Percentiles rank a stretch among this genome's conserved stretches.
Conservation (phyloP, 2,113 vertebrate species). For the Pteruthius melanotis region DNA sequence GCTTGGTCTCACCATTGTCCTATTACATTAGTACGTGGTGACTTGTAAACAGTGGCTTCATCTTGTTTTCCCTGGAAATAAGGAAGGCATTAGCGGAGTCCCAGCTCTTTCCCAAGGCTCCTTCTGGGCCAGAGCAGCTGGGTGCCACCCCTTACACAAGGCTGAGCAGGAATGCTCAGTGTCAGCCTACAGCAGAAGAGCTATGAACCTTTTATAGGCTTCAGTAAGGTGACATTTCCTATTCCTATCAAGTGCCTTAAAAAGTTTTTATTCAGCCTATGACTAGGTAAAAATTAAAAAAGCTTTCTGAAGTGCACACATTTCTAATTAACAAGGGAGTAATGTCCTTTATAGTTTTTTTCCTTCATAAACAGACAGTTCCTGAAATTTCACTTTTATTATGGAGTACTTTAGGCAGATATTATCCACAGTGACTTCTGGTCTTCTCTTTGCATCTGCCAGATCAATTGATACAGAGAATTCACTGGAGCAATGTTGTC, state of each 20-base stretch:
- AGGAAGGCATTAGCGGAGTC: not conserved
- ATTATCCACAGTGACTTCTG: not conserved
- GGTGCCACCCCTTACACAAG: not conserved
- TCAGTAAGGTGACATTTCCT: not conserved
- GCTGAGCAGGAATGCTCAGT: not conserved
- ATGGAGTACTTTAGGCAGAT: not conserved
- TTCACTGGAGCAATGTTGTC: conserved; percentile 29
- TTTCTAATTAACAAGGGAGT: not conserved
- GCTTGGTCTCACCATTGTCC: not conserved
- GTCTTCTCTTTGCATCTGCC: not conserved
- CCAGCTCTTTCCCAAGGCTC: not conserved
- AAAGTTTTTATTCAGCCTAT: not conserved
- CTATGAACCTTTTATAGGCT: not conserved
- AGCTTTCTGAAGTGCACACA: not conserved
- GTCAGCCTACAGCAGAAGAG: not conserved
- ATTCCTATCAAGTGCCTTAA: not conserved
- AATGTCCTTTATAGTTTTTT: not conserved
- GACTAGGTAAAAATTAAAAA: not conserved
- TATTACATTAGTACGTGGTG: fast-evolving
- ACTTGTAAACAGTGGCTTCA: not conserved
- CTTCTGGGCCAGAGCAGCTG: not conserved
- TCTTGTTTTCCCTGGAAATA: not conserved
- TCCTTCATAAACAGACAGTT: not conserved
- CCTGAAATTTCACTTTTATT: not conserved
- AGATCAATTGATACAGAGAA: not conserved